Conservation (phyloP, 2,888 invertebrate genomes). For the Ophioninae sp. region DNA sequence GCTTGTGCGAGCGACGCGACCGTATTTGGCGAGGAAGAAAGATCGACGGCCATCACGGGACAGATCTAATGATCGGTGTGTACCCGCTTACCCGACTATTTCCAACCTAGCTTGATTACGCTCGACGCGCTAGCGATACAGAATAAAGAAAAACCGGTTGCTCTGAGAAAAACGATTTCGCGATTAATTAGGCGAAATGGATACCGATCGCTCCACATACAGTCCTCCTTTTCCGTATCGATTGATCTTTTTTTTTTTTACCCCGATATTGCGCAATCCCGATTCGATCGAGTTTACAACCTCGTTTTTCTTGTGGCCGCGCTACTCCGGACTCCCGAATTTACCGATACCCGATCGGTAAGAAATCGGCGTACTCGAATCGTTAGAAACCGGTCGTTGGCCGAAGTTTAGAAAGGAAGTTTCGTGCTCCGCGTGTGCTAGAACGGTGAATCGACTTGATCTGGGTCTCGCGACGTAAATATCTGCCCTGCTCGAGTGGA, state of each 20-base stretch:
- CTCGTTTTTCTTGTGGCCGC: slow-evolving; percentile 4
- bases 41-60: slow-evolving; percentile 38
- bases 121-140: neutral
- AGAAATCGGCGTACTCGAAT: neutral
- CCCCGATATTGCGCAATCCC: slow-evolving; percentile 46
- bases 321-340: slow-evolving; percentile 9
- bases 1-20: slow-evolving; percentile 61
- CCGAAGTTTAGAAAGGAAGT: slow-evolving; percentile 64
- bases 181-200: slow-evolving; percentile 70
- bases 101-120: slow-evolving; percentile 56
- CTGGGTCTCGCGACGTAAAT: slow-evolving; percentile 47
- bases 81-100: slow-evolving; percentile 52
- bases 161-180: slow-evolving; percentile 56
- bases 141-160: neutral
- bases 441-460: slow-evolving; percentile 61
- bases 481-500: slow-evolving; percentile 20
- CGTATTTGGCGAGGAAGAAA: slow-evolving; percentile 74
- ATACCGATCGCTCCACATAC: slow-evolving; percentile 46
- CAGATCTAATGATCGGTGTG: slow-evolving; percentile 64
- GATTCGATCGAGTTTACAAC: slow-evolving; percentile 36
- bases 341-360: slow-evolving; percentile 16
- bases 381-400: slow-evolving; percentile 3
- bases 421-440: slow-evolving; percentile 40
- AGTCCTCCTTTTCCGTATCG: slow-evolving; percentile 36
- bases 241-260: slow-evolving; percentile 3